These are phyloP conservation scores for Cheilosia scutellata DNA, from an alignment of 2,888 invertebrate species.

Conservation along the genomic window DNA sequence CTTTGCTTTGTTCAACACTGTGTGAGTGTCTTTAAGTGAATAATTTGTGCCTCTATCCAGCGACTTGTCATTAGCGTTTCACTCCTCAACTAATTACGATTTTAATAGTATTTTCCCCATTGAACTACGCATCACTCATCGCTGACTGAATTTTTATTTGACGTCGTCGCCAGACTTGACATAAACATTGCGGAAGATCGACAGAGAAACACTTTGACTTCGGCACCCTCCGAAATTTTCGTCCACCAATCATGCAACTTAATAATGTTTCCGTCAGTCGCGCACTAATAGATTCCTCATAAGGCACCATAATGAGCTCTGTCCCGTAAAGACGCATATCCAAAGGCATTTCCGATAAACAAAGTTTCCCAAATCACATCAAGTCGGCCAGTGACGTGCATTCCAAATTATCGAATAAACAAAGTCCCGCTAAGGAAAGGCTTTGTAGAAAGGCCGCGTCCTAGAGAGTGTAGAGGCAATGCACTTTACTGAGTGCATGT, in stretches of 20 bases:
- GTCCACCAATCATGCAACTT: constrained; percentile 56
- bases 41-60: neutral
- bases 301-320: constrained; percentile 49
- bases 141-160: constrained; percentile 44
- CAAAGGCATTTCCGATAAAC: constrained; percentile 60
- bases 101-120: constrained; percentile 13
- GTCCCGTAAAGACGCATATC: constrained; percentile 34
- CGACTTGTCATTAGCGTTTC: constrained; percentile 41
- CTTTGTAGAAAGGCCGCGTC: constrained; percentile 42
- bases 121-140: constrained; percentile 35
- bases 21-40: neutral
- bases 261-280: constrained; percentile 64
- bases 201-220: neutral
- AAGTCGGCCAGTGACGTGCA: constrained; percentile 55
- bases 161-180: constrained; percentile 65
- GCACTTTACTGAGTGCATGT: constrained; percentile 21
- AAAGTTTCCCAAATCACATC: constrained; percentile 53
- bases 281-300: constrained; percentile 58
- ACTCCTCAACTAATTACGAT: constrained; percentile 63
- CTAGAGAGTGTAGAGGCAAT: too few relatives aligned
- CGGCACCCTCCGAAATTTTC: constrained; percentile 17
- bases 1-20: neutral
- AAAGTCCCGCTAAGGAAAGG: constrained; percentile 33
- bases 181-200: constrained; percentile 42
- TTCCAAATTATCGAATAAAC: constrained; percentile 61